Evolutionary conservation across 1,140 invertebrate genomes (phyloP).

Genomic region (Mamestra configurata): DNA sequence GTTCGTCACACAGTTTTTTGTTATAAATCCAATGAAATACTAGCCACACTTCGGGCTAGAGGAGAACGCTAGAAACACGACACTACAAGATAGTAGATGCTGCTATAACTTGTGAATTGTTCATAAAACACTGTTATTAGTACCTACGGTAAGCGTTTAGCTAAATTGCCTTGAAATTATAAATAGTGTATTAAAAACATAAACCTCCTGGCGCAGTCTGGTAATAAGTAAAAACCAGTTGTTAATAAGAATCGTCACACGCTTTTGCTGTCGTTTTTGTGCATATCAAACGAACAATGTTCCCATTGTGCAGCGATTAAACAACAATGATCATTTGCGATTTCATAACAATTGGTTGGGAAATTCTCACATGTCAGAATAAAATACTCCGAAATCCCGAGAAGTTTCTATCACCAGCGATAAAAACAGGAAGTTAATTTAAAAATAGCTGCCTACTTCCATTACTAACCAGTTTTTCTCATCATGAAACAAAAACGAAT

Average conservation of each 20-base stretch:
- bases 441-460: not conserved
- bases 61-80: not conserved
- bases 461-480: not conserved
- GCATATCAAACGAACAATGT: conserved; percentile 70
- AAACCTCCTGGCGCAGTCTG: too few relatives aligned
- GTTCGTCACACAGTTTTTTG: not conserved
- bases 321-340: conserved; percentile 74
- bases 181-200: too few relatives aligned
- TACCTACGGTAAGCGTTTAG: too few relatives aligned
- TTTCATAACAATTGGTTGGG: conserved; percentile 78
- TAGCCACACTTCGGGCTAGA: not conserved
- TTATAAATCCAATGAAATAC: not conserved
- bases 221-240: too few relatives aligned
- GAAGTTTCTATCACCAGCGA: conserved; percentile 63
- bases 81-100: not conserved
- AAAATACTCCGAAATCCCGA: conserved; percentile 35
- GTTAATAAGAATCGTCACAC: too few relatives aligned
- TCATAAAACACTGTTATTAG: not conserved
- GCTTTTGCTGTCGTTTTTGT: conserved; percentile 55
- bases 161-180: conserved; percentile 29
- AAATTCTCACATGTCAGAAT: conserved; percentile 75
- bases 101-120: conserved; percentile 19
- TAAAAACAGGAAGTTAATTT: not conserved
- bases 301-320: conserved; percentile 72
- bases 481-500: not conserved